Evolutionary conservation across 2,797 vertebrate species (phyloP).

Genomic region (Centropyge bicolor): DNA sequence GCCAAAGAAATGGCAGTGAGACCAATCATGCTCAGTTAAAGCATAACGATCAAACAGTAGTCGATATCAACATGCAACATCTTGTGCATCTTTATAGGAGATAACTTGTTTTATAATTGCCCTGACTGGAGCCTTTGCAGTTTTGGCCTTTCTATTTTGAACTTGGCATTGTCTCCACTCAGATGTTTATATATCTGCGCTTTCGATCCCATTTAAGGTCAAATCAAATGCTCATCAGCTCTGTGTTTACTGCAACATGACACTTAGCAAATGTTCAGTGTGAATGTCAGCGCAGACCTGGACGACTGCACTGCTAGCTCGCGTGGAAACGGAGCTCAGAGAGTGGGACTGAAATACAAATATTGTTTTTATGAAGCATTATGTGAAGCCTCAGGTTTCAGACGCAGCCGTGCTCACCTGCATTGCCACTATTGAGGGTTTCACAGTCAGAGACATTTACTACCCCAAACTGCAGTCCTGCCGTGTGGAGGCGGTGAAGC

Average conservation of each 20-base stretch:
- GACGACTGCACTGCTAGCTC: background rate
- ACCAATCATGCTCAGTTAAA: no score
- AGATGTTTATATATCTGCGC: constrained; percentile 20
- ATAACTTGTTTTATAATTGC: background rate
- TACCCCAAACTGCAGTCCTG: constrained; percentile 19
- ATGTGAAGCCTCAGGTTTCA: constrained; percentile 33
- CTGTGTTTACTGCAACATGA: constrained; percentile 42
- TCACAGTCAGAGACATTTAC: constrained; percentile 34
- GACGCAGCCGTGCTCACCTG: background rate
- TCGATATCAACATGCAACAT: background rate
- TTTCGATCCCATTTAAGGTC: constrained; percentile 38
- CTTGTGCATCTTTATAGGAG: background rate
- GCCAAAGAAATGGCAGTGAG: background rate
- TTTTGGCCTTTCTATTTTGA: background rate
- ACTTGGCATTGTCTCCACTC: background rate
- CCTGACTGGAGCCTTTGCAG: background rate
- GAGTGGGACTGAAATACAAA: background rate
- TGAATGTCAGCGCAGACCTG: constrained; percentile 33
- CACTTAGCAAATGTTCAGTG: constrained; percentile 8
- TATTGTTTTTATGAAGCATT: constrained; percentile 6
- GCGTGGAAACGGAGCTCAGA: background rate
- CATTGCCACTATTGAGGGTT: constrained; percentile 37
- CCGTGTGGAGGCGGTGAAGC: constrained; percentile 23
- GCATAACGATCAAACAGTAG: background rate
- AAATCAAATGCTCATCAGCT: constrained; percentile 37